Evolutionary conservation across 2,888 invertebrate genomes (phyloP), one percentile per base, ranked within the genome.

Genomic region (Myopa tessellatipennis): DNA sequence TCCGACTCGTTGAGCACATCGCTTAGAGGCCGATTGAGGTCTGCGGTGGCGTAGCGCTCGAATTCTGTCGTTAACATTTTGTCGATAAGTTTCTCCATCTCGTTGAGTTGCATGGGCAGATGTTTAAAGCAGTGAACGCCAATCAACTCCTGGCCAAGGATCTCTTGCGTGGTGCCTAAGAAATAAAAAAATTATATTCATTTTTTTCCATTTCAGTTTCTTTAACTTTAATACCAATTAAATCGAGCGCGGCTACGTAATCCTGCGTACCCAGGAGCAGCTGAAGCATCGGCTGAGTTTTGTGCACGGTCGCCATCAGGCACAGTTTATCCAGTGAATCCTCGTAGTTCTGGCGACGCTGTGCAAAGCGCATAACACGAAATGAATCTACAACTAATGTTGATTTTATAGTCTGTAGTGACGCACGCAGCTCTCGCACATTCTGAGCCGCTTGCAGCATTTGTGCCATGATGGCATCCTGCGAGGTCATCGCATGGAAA

Each of bases 281-380:
- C 88, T 99, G 99, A 85, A 99, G 95, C 89, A 97, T 98, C 1
- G 98, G 96, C 88, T 99, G 99, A 26, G 99, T 98, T 90, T 99
- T 98, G 88, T 98, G 95, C 10, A 99, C 97, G 4, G 97, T 98
- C 8, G 95, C 93, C 94, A 99, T 98, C 78, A 98, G 90, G 86
- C 96, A 96, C 68, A 98, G 90, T 84, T 95, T 92, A 83, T 95
- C 94, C 85, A 94, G 90, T 3, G 94, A 92, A 86, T 91, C 90
- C 71, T 91, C 90, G 78, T 93, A 91, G 87, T 95, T 95, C 65
- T 91, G 90, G 80, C 93, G 91, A 2, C 92, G 92, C 85, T 92
- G 91, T 40, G 93, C 93, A 79, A 93, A 90, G 61, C 93, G 93
- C 83, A 98, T 91, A 83, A 98, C 92, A 83, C 93, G 93, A 80